A percentile compares a stretch with the other conserved stretches of the same genome.
Evolutionary conservation across 2,113 vertebrate genomes (phyloP).

Genomic region (Hoplias malabaricus): DNA sequence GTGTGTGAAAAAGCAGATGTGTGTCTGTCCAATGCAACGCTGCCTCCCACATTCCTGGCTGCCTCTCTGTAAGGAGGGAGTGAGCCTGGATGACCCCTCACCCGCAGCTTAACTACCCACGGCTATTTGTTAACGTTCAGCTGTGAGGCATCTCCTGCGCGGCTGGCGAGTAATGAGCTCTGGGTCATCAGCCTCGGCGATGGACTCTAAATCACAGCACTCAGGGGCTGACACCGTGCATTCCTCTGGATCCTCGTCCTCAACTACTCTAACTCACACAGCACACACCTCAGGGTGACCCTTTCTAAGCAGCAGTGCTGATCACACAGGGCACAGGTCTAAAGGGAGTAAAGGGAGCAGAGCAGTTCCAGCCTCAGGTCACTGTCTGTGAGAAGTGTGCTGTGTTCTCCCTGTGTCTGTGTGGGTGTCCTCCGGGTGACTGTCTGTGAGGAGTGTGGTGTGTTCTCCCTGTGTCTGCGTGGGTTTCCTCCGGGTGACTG

Average conservation of each 20-base stretch:
- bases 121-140: constrained; percentile 74
- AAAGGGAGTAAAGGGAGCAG: too few species aligned
- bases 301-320: background rate
- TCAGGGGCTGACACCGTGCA: constrained; percentile 63
- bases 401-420: too few species aligned
- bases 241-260: constrained; percentile 54
- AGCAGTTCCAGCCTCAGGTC: too few species aligned
- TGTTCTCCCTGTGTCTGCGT: too few species aligned
- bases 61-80: constrained; percentile 52
- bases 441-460: too few species aligned
- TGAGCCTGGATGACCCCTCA: constrained; percentile 63
- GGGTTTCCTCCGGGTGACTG: too few species aligned
- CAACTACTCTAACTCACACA: constrained; percentile 1
- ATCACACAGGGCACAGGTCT: background rate
- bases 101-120: constrained; percentile 68
- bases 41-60: constrained; percentile 74
- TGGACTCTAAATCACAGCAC: constrained; percentile 64
- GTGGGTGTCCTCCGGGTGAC: too few species aligned
- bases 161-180: constrained; percentile 65
- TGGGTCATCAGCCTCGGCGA: constrained; percentile 55
- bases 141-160: constrained; percentile 64
- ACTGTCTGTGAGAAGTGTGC: too few species aligned
- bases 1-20: constrained; percentile 46
- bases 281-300: background rate
- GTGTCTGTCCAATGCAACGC: constrained; percentile 58